Conservation (phyloP, 2,797 vertebrate genomes). For the Mormyrus proboscirostris region DNA sequence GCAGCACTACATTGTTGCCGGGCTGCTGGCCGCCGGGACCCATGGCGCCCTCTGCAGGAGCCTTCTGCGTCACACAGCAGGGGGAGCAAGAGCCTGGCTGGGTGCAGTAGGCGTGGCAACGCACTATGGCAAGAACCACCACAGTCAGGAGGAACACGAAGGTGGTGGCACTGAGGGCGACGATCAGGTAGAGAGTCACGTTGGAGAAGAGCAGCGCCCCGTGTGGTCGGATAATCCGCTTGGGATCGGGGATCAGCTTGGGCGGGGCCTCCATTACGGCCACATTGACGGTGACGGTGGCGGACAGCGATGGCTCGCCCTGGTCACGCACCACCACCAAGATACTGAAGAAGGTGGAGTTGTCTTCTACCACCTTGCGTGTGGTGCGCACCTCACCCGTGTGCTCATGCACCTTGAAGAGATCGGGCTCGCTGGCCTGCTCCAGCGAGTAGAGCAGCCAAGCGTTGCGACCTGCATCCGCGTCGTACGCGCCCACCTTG, state of each 20-base stretch:
- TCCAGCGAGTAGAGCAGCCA: conserved; percentile 84
- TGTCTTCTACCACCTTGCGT: conserved; percentile 81
- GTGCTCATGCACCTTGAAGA: conserved; percentile 89
- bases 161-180: conserved; percentile 85
- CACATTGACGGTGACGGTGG: conserved; percentile 80
- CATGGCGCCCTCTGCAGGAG: conserved; percentile 30
- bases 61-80: conserved; percentile 78
- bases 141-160: conserved; percentile 92
- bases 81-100: conserved; percentile 78
- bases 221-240: conserved; percentile 69
- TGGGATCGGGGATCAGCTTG: conserved; percentile 77
- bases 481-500: conserved; percentile 92
- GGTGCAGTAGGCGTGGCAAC: conserved; percentile 76
- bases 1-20: conserved; percentile 83
- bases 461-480: conserved; percentile 89
- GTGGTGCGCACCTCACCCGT: conserved; percentile 92
- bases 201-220: conserved; percentile 76
- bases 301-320: conserved; percentile 77
- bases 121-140: conserved; percentile 81
- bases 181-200: conserved; percentile 89
- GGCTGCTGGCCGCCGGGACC: conserved; percentile 64
- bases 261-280: conserved; percentile 86
- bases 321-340: conserved; percentile 87
- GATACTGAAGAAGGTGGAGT: conserved; percentile 74
- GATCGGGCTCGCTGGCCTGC: conserved; percentile 75